Percentiles rank a stretch among this genome's conserved stretches.
Conservation (phyloP, 2,888 invertebrate genomes). For the Zeuzera pyrina region DNA sequence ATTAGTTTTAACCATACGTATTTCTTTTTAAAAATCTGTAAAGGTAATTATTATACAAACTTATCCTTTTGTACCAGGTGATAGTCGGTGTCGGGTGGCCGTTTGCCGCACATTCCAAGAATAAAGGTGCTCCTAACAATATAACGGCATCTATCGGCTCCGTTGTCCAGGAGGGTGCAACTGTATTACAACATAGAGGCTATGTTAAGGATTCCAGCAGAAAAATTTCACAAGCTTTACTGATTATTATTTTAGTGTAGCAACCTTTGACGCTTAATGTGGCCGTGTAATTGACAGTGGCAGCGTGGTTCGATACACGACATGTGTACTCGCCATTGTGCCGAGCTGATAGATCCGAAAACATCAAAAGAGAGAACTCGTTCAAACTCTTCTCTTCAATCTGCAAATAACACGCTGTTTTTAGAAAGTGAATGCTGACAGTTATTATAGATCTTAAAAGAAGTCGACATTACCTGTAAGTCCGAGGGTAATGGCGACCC, state of each 20-base stretch:
- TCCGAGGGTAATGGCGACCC: slow-evolving; percentile 72
- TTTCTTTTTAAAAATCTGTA: background rate
- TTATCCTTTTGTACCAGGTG: slow-evolving; percentile 77
- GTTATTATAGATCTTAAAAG: no score
- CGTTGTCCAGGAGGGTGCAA: slow-evolving; percentile 80
- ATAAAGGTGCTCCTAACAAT: slow-evolving; percentile 78
- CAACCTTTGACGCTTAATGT: slow-evolving; percentile 77
- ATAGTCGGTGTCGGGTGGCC: slow-evolving; percentile 81
- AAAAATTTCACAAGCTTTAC: no score
- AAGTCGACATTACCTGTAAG: slow-evolving; percentile 68
- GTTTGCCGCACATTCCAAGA: slow-evolving; percentile 80
- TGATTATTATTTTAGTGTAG: background rate
- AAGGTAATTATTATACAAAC: slow-evolving; percentile 28
- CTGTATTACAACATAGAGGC: no score
- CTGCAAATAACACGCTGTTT: slow-evolving; percentile 32
- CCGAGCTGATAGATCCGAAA: slow-evolving; percentile 76
- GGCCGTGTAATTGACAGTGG: slow-evolving; percentile 77
- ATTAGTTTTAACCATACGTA: no score
- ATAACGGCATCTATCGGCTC: slow-evolving; percentile 81
- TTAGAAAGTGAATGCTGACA: no score
- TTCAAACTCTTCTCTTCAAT: slow-evolving; percentile 78
- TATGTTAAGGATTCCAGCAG: no score
- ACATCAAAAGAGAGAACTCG: slow-evolving; percentile 80
- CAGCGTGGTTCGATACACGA: slow-evolving; percentile 79
- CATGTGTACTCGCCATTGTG: slow-evolving; percentile 82